Conservation (phyloP, 2,113 vertebrate species). For the Pitta sordida region DNA sequence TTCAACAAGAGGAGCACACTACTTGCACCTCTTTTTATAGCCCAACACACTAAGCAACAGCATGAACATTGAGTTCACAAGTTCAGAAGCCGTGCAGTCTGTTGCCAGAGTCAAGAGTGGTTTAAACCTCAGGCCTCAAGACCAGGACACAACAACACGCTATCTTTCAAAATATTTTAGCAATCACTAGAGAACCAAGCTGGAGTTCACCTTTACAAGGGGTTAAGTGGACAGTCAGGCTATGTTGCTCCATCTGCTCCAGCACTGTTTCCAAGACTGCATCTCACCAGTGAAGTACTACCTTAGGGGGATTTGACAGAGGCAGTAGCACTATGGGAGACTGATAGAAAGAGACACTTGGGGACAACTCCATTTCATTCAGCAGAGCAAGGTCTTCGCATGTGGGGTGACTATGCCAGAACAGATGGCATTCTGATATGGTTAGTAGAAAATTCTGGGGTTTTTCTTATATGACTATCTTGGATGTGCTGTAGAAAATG, state of each 20-base stretch:
- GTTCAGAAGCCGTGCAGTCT: not conserved
- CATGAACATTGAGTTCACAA: not conserved
- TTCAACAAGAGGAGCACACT: not conserved
- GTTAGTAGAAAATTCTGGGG: not conserved
- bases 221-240: not conserved
- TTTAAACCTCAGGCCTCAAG: not conserved
- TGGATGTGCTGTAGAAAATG: not conserved
- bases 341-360: not conserved
- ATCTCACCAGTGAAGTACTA: not conserved
- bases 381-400: not conserved
- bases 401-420: not conserved
- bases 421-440: not conserved
- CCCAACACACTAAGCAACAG: not conserved
- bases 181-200: not conserved
- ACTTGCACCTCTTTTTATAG: not conserved
- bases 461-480: not conserved
- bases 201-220: not conserved
- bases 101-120: not conserved
- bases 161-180: not conserved
- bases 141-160: not conserved
- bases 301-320: not conserved
- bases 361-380: not conserved
- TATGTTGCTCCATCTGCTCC: not conserved
- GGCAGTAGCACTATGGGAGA: not conserved
- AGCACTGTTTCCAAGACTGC: not conserved